Base-by-base conservation (phyloP, 1,140 invertebrate species). In the Chlorops oryzae region DNA sequence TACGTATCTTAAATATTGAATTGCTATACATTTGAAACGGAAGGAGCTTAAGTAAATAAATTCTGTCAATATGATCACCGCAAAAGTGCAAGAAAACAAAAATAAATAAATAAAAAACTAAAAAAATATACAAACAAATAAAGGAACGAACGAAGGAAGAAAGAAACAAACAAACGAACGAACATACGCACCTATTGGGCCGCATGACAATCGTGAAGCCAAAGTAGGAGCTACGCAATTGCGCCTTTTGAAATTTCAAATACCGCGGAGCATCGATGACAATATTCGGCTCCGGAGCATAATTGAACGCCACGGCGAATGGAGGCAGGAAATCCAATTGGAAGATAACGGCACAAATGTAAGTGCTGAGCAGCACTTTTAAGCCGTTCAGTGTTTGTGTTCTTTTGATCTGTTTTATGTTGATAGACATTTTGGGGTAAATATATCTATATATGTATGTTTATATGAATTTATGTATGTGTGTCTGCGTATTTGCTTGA, bases 211-310 rank as follows among this genome's bases (percentile, higher is more conserved):
- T 39, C 9, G 66, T 63, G 46, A 56, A 70, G 50, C 64, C 67
- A 47, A 70, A 70, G 39, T 70, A 70, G 41, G 66, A 70, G 55
- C 66, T 70, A 28, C 67, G 61, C 12, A 47, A 47, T 54, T 70
- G 60, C 3, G 64, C 57, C 20, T 55, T 6, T 25, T 63, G 41
- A 44, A 67, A 62, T 50, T 58, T 59, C 13, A 61, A 50, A 41
- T 62, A 20, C 24, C 45, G 51, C 1, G 67, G 66, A 3, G 51
- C 34, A 20, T 45, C 51, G 41, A 70, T 61, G 15, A 58, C 59
- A 28, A 52, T 28, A 35, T 59, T 67, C 2, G 66, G 57, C 10
- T 52, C 58, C n/a, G 62, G 62, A 43, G 58, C 48, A 41, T 54
- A 67, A 10, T 70, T 70, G 38, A 70, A 70, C 34, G 60, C 59